Evolutionary conservation across 1,140 invertebrate species (phyloP).

Genomic region (Orchesella cincta): DNA sequence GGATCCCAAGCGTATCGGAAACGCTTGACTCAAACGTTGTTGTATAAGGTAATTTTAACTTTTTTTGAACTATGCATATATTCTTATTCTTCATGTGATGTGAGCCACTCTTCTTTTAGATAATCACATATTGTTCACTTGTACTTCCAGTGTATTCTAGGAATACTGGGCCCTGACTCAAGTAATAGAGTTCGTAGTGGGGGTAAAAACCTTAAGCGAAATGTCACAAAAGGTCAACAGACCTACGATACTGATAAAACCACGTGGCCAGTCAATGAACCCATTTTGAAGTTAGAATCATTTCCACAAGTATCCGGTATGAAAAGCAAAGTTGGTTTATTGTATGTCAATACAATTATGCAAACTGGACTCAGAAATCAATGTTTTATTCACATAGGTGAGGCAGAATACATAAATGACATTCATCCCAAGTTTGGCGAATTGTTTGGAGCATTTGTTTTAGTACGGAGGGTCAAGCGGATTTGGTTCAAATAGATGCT

Average conservation of each 20-base stretch:
- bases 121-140: not conserved
- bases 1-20: conserved; percentile 48
- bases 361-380: no score
- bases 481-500: conserved; percentile 51
- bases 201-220: conserved; percentile 61
- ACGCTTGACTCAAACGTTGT: conserved; percentile 47
- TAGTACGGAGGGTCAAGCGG: conserved; percentile 54
- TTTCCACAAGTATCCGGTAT: conserved; percentile 69
- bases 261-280: conserved; percentile 77
- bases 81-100: no score
- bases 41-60: conserved; percentile 73
- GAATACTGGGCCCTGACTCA: conserved; percentile 47
- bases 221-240: conserved; percentile 71
- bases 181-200: conserved; percentile 54
- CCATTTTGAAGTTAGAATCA: conserved; percentile 75
- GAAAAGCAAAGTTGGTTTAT: not conserved
- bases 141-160: conserved; percentile 37
- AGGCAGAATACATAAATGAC: conserved; percentile 69
- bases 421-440: conserved; percentile 54
- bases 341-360: no score
- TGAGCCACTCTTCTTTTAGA: not conserved
- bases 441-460: conserved; percentile 57
- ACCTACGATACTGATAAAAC: conserved; percentile 70
- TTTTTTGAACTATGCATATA: no score
- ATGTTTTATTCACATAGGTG: no score